These are phyloP conservation scores for Druceiella hillmani DNA, from an alignment of 2,888 invertebrate species.

Conservation along the genomic window DNA sequence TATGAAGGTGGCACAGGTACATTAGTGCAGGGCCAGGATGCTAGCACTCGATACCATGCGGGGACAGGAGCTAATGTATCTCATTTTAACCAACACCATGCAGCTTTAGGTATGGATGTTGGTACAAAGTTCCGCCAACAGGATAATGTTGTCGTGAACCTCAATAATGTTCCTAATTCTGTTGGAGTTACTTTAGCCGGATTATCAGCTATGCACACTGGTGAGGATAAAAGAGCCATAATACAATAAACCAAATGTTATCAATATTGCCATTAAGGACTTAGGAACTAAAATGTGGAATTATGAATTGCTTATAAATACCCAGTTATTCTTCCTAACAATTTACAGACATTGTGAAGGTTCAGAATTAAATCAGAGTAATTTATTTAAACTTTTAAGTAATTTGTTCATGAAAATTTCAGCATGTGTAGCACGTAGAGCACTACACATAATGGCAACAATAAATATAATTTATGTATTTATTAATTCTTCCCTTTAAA, in stretches of 20 bases:
- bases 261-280: no score
- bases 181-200: constrained; percentile 41
- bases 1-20: constrained; percentile 38
- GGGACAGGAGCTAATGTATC: constrained; percentile 34
- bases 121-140: constrained; percentile 59
- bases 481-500: neutral
- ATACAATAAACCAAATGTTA: no score
- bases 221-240: no score
- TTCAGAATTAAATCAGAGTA: no score
- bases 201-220: constrained; percentile 42
- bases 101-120: constrained; percentile 48
- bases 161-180: constrained; percentile 50
- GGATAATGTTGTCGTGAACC: constrained; percentile 47
- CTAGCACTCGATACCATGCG: constrained; percentile 32
- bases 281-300: no score
- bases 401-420: no score
- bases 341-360: no score
- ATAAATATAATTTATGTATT: no score
- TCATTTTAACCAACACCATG: constrained; percentile 51
- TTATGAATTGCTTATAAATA: no score
- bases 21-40: constrained; percentile 35
- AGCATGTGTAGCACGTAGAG: constrained; percentile 7
- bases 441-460: no score
- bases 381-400: no score
- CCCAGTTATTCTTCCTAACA: no score